These are phyloP conservation scores for Trogon melanurus DNA, from an alignment of 2,113 vertebrate species.

Conservation along the genomic window DNA sequence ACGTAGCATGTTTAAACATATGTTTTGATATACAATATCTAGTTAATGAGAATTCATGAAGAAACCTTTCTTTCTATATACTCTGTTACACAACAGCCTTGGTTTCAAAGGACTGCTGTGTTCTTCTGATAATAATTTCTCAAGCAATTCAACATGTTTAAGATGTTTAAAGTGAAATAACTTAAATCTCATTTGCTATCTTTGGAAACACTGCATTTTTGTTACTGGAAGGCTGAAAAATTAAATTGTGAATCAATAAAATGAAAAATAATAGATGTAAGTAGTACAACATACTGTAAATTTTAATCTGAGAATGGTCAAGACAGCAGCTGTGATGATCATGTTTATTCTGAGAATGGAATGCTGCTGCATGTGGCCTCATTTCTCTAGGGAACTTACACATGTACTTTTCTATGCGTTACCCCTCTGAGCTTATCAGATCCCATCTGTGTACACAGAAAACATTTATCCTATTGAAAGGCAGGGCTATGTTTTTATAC, in stretches of 20 bases:
- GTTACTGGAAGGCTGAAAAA: not conserved
- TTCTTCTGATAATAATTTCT: not conserved
- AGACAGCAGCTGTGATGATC: not conserved
- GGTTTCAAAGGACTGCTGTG: not conserved
- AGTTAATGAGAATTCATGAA: not conserved
- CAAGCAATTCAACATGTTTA: not conserved
- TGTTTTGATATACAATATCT: not conserved
- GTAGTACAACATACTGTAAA: not conserved
- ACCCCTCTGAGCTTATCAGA: not conserved
- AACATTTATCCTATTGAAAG: constrained; percentile 10
- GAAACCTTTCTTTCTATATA: not conserved
- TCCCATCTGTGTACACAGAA: not conserved
- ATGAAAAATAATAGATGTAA: not conserved
- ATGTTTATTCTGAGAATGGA: not conserved
- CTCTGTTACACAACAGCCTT: not conserved
- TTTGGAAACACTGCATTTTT: not conserved
- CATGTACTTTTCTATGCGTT: not conserved
- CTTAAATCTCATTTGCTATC: not conserved
- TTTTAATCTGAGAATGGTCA: not conserved
- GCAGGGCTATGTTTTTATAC: not conserved
- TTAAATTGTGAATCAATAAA: not conserved
- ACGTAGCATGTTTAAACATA: not conserved
- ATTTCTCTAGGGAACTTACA: not conserved
- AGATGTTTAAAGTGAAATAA: not conserved
- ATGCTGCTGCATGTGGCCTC: not conserved